Percentiles rank a stretch among this genome's conserved stretches.
Conservation (phyloP, 2,797 vertebrate species). For the Petrocephalus sullivani region DNA sequence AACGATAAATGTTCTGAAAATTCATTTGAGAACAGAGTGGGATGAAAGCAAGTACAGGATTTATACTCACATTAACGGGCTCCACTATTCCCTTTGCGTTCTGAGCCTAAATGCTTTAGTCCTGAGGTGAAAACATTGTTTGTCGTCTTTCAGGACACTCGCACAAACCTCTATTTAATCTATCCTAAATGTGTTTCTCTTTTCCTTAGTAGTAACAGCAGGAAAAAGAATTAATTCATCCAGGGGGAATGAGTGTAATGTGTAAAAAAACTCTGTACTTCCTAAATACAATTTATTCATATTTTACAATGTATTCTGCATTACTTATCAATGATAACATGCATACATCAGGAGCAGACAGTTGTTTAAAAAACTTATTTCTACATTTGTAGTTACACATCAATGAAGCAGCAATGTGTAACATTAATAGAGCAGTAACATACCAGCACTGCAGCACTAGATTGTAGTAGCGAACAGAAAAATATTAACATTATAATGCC, state of each 20-base stretch:
- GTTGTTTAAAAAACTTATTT: not conserved
- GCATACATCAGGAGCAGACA: not conserved
- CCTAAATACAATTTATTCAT: not conserved
- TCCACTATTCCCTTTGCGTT: not conserved
- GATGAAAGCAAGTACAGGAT: not conserved
- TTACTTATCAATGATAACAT: not conserved
- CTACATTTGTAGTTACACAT: not conserved
- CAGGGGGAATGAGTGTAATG: not conserved
- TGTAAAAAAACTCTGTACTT: not conserved
- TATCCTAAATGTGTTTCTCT: not conserved
- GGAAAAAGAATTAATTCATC: not conserved
- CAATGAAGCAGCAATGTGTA: not conserved
- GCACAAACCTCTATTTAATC: not conserved
- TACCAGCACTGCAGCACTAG: not conserved
- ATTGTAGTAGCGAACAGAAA: not conserved
- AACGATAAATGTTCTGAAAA: not conserved
- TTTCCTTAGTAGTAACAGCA: not conserved
- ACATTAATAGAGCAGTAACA: not conserved
- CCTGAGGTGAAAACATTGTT: not conserved
- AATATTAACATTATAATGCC: not conserved
- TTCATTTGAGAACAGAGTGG: not conserved
- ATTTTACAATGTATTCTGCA: not conserved
- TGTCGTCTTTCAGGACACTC: not conserved
- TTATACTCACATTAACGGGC: not conserved
- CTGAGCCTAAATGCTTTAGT: not conserved